Percentiles rank a stretch among this genome's conserved stretches.
Evolutionary conservation across 30 jellyfish, hydroid and myxozoan genomes (phyloP).

Genomic region (Nemopilema nomurai): DNA sequence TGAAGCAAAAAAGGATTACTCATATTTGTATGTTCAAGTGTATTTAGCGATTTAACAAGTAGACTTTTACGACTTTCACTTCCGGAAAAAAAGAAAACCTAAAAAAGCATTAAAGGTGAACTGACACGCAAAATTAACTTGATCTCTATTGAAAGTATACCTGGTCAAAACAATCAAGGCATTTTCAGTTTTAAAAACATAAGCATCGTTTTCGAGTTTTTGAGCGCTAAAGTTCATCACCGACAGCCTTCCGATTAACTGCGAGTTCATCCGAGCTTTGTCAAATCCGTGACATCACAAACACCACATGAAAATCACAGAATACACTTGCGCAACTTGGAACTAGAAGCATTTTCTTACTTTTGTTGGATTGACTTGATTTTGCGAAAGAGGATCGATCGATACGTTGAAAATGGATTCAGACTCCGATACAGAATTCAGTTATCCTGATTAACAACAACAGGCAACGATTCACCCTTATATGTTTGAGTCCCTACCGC

Average conservation of each 20-base stretch:
- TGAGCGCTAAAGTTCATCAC: neutral
- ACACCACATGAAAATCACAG: neutral
- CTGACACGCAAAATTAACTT: neutral
- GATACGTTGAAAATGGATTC: too few species aligned
- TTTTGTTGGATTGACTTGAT: neutral
- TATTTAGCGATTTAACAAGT: too few species aligned
- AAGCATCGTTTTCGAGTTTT: neutral
- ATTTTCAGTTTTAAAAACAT: neutral
- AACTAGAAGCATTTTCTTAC: neutral
- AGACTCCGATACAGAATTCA: too few species aligned
- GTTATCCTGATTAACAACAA: too few species aligned
- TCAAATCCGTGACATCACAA: neutral
- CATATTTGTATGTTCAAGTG: too few species aligned
- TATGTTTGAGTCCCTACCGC: too few species aligned
- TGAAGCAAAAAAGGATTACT: too few species aligned
- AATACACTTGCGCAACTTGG: neutral
- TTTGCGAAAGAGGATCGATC: neutral
- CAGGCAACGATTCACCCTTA: too few species aligned
- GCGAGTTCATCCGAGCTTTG: neutral
- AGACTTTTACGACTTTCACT: too few species aligned
- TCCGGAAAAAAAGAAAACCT: too few species aligned
- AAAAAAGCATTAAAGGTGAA: neutral
- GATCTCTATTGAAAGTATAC: neutral
- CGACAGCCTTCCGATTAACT: neutral
- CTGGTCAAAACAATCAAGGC: neutral